Evolutionary conservation across 2,113 vertebrate species (phyloP), one percentile per base, ranked within the genome.

Genomic region (Symphodus melops): DNA sequence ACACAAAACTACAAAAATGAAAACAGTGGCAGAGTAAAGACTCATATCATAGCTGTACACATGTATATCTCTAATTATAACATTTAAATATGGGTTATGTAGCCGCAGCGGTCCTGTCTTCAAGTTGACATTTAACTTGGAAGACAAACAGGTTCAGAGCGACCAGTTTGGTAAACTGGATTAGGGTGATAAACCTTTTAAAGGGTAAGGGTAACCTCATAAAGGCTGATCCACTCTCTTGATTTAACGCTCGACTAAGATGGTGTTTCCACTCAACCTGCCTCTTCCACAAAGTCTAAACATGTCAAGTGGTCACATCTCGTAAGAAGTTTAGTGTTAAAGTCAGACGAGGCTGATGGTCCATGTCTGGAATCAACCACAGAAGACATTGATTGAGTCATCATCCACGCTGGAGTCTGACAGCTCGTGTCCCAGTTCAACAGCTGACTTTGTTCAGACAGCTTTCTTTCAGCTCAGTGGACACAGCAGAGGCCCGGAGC

Each of bases 401-500:
- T 58, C 74, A 70, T 69, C 56, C 59, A 55, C 67, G 82, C 41
- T 41, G 52, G 69, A 21, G 36, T 73, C 72, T 71, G 76, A 57
- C 46, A 53, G 60, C 36, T 20, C 67, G 67, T 16, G 54, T 67
- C 56, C 79, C 68, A 62, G 80, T 61, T 48, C 64, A 76, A 77
- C 79, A 83, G 90, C 66, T 77, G 72, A 72, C 65, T 28, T 19
- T 51, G 77, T 81, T 85, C 57, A 39, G 36, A 33, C 51, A 33
- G 63, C 12, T 25, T 37, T 77, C 59, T 72, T 28, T 61, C 9
- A 9, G 53, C 25, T 17, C 53, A 11, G 56, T 20, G 54, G 71
- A 63, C 59, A 42, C 75, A 79, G 36, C 63, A 70, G 36, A 62
- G 73, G 54, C 71, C 67, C 71, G 63, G 36, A 86, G 72, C 77